phyloP scores from a whole-genome alignment of 1,140 invertebrate species.

The Sarcophaga bullata region DNA sequence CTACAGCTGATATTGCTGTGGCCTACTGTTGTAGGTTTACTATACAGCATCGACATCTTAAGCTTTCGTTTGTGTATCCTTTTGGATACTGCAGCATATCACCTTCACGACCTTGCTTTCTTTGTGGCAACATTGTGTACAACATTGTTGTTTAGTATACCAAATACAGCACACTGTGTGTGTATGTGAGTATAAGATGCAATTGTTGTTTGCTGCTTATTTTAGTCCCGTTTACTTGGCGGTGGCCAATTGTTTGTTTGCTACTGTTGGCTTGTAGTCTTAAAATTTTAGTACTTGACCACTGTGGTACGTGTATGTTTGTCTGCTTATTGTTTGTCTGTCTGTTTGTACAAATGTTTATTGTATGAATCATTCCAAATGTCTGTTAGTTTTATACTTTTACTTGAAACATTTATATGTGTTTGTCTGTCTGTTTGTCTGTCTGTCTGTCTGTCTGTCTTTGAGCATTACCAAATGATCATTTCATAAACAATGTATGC shows the following conservation, averaged over 20 bases:
- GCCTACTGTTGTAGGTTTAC: too few species aligned
- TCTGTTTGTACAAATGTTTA: not conserved
- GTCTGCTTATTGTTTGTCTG: not conserved
- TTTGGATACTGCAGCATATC: conserved; percentile 44
- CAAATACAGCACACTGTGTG: too few species aligned
- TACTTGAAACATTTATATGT: not conserved
- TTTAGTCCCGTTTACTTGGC: not conserved
- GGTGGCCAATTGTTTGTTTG: not conserved
- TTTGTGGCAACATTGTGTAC: conserved; percentile 16
- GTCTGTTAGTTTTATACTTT: conserved; percentile 21
- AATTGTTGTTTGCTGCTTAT: conserved; percentile 10
- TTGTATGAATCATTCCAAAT: not conserved
- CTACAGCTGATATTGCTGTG: not conserved
- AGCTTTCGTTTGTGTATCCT: not conserved
- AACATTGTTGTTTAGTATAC: not conserved
- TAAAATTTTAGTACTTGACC: conserved; percentile 8
- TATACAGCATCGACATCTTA: not conserved
- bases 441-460: too few species aligned
- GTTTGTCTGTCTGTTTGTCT: not conserved
- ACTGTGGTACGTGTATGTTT: not conserved
- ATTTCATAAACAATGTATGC: too few species aligned
- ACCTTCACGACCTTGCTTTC: conserved; percentile 46
- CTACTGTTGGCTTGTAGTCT: not conserved
- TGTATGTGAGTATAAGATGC: not conserved
- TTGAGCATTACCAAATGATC: too few species aligned